These are phyloP conservation scores for Megalonaias nervosa DNA, from an alignment of 1,140 invertebrate genomes.

Conservation along the genomic window DNA sequence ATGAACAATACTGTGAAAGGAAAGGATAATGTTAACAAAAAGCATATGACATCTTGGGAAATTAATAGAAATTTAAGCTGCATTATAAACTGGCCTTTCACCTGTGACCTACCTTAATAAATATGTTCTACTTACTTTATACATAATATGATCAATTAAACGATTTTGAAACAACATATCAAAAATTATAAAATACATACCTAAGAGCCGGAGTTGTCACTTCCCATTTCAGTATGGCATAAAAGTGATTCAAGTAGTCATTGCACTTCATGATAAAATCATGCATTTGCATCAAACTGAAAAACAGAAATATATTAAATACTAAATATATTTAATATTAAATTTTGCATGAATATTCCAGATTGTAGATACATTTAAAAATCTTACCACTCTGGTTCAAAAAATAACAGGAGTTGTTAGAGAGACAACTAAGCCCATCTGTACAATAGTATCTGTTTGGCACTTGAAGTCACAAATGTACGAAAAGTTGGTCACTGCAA, in stretches of 20 bases:
- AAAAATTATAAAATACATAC: conserved; percentile 37
- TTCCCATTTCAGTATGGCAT: conserved; percentile 58
- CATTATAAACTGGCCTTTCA: neutral
- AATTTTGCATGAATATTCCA: neutral
- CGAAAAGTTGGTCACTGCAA: too few species aligned
- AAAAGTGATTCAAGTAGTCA: conserved; percentile 54
- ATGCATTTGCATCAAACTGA: conserved; percentile 61
- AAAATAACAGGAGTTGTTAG: too few species aligned
- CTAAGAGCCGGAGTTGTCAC: conserved; percentile 42
- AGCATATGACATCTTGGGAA: too few species aligned
- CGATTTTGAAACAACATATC: neutral
- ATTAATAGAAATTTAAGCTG: too few species aligned
- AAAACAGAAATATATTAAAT: conserved; percentile 20
- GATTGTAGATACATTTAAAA: too few species aligned
- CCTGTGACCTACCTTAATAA: neutral
- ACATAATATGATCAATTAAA: neutral
- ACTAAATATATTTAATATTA: neutral
- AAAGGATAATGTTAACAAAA: too few species aligned
- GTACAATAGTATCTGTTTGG: too few species aligned
- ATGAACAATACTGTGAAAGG: too few species aligned
- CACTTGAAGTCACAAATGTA: too few species aligned
- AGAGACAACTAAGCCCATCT: too few species aligned
- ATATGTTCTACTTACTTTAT: neutral
- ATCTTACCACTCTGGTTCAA: too few species aligned
- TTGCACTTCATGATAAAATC: conserved; percentile 61